Percentiles rank a stretch among this genome's conserved stretches.
These are phyloP conservation scores for Lasioglossum marginatum DNA, from an alignment of 2,888 invertebrate species.

Conservation along the genomic window DNA sequence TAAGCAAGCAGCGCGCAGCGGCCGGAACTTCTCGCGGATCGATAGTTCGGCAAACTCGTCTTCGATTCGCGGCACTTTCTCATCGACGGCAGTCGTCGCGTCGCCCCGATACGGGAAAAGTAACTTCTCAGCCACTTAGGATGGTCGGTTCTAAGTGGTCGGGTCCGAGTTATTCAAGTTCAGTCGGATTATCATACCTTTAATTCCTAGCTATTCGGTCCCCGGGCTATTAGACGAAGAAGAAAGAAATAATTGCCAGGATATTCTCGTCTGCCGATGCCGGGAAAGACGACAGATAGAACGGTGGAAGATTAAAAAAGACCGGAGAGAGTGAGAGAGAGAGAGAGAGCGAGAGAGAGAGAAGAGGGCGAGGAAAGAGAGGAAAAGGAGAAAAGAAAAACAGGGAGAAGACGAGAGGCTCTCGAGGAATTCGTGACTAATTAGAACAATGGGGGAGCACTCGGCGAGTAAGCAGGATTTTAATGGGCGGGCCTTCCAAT, in stretches of 20 bases:
- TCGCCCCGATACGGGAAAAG: conserved; percentile 13
- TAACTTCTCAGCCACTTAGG: conserved; percentile 6
- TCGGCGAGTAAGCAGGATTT: conserved; percentile 72
- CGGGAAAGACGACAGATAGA: conserved; percentile 20
- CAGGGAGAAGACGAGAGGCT: conserved; percentile 54
- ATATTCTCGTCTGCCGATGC: conserved; percentile 28
- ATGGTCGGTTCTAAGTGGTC: conserved; percentile 9
- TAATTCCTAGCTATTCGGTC: conserved; percentile 40
- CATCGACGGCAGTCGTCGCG: not conserved
- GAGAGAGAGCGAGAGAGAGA: too few species aligned
- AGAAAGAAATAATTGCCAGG: conserved; percentile 53
- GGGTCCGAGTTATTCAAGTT: conserved; percentile 24
- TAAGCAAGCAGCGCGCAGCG: not conserved
- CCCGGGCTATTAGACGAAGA: conserved; percentile 29
- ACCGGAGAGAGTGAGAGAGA: not conserved
- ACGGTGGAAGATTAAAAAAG: conserved; percentile 47
- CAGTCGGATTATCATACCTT: conserved; percentile 50
- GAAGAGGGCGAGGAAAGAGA: not conserved
- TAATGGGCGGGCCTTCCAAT: conserved; percentile 68
- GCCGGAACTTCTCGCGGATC: not conserved
- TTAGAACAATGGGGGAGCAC: conserved; percentile 71
- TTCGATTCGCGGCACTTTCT: not conserved
- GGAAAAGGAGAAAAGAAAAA: not conserved
- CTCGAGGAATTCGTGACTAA: conserved; percentile 75
- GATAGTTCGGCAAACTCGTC: not conserved